phyloP scores from a whole-genome alignment of 37 sponge, comb jelly and placozoan genomes.

The Ianthella basta region DNA sequence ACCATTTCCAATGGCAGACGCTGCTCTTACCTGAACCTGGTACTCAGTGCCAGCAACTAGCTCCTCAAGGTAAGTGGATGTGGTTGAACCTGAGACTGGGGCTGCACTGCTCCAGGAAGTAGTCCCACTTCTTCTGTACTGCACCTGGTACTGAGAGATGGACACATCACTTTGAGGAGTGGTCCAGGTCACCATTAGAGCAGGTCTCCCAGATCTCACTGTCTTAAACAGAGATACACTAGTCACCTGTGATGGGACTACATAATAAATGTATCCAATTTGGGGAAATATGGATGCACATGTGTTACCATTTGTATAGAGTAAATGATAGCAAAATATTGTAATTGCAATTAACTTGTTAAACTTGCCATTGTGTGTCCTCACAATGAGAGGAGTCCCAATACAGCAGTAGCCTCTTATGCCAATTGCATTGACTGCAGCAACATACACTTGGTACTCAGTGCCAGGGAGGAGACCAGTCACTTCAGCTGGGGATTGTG shows the following conservation, averaged over 20 bases:
- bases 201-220: neutral
- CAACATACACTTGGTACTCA: no score
- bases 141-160: neutral
- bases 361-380: no score
- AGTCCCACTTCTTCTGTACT: neutral
- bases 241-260: neutral
- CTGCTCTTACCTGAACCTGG: neutral
- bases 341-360: no score
- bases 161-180: neutral
- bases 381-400: no score
- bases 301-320: no score
- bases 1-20: neutral
- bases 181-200: neutral
- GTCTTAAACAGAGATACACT: neutral
- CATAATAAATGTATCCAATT: no score
- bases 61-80: neutral
- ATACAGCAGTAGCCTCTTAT: no score
- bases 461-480: no score
- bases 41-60: neutral
- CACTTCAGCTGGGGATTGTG: no score
- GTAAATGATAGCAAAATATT: no score
- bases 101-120: neutral
- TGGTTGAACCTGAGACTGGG: neutral
- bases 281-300: no score
- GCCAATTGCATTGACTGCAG: no score